A percentile compares a stretch with the other conserved stretches of the same genome.
Conservation (phyloP, 2,113 vertebrate genomes). For the Poeciliopsis turrubarensis region DNA sequence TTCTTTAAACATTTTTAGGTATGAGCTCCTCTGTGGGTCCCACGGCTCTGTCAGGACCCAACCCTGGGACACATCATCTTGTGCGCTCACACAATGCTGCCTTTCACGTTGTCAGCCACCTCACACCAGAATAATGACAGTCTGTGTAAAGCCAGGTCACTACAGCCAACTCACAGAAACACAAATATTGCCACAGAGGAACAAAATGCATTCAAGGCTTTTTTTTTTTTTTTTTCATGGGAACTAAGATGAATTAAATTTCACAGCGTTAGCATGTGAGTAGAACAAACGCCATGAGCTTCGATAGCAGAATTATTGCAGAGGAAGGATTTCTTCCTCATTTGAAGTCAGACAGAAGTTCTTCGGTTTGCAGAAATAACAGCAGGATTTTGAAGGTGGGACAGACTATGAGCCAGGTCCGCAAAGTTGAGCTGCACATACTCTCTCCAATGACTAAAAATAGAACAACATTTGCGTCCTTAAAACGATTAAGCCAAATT, state of each 20-base stretch:
- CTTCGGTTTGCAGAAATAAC: slow-evolving; percentile 67
- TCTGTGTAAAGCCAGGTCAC: slow-evolving; percentile 78
- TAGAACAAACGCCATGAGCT: slow-evolving; percentile 72
- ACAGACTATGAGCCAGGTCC: slow-evolving; percentile 38
- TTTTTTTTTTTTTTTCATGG: slow-evolving; percentile 63
- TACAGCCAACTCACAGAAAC: slow-evolving; percentile 76
- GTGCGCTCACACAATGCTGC: slow-evolving; percentile 77
- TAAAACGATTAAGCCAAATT: slow-evolving; percentile 63
- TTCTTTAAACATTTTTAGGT: slow-evolving; percentile 50
- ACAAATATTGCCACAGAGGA: slow-evolving; percentile 81
- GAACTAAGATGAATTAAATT: slow-evolving; percentile 77
- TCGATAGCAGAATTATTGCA: slow-evolving; percentile 79
- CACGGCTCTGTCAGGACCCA: slow-evolving; percentile 46
- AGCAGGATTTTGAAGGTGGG: slow-evolving; percentile 56
- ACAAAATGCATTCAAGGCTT: slow-evolving; percentile 78
- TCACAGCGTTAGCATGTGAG: slow-evolving; percentile 75
- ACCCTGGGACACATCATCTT: slow-evolving; percentile 71
- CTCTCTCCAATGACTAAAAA: slow-evolving; percentile 64
- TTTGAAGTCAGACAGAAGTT: slow-evolving; percentile 67
- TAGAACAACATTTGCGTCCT: slow-evolving; percentile 56
- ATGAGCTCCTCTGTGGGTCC: slow-evolving; percentile 50
- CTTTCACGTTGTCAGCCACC: slow-evolving; percentile 77
- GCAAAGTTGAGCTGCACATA: slow-evolving; percentile 50
- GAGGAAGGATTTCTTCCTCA: slow-evolving; percentile 67
- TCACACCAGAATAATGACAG: slow-evolving; percentile 78